Base-by-base conservation (phyloP, 2,888 invertebrate species). In the Theretra japonica region DNA sequence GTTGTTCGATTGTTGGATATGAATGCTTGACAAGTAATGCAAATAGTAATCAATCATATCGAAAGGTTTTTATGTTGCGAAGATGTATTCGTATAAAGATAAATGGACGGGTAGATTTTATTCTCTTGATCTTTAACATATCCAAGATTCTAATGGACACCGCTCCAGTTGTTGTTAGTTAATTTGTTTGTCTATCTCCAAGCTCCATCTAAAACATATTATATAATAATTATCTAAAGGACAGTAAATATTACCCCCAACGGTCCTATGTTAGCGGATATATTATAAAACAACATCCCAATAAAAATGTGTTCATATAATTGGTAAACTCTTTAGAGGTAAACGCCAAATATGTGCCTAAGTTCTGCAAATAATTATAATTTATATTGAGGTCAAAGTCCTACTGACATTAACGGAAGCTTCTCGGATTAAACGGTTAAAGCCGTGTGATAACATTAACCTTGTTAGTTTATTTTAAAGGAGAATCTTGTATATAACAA, bases 351-450 rank as follows among this genome's bases (percentile, higher is more conserved):
- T 59, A 59, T 59, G 4, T 25, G 5, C 23, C 25, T 4, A 59
- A 17, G 25, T 17, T 23, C 3, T n/a, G n/a, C 21, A 33, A n/a
- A 33, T n/a, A 62, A 33, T 33, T n/a, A 33, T n/a, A n/a, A n/a
- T 19, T 62, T 19, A 33, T 11, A 8, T 33, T n/a, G 33, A 62
- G 62, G 62, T 33, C 62, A 33, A 30, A 30, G 21, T 33, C 62
- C 33, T 21, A 62, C 62, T 62, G 62, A 62, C 33, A 62, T 62
- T 62, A n/a, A 4, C 62, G 33, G 33, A 62, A 62, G 62, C n/a
- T 33, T 30, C 30, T n/a, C 8, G 62, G 7, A 23, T 19, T 3
- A 28, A 17, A 19, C 59, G 25, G 19, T 59, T 59, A 33, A 21
- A 15, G 53, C 5, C 53, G 17, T 53, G n/a, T 53, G 33, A 21